Evolutionary conservation across 2,888 invertebrate species (phyloP), one percentile per base, ranked within the genome.

Genomic region (Anarsia innoxiella): DNA sequence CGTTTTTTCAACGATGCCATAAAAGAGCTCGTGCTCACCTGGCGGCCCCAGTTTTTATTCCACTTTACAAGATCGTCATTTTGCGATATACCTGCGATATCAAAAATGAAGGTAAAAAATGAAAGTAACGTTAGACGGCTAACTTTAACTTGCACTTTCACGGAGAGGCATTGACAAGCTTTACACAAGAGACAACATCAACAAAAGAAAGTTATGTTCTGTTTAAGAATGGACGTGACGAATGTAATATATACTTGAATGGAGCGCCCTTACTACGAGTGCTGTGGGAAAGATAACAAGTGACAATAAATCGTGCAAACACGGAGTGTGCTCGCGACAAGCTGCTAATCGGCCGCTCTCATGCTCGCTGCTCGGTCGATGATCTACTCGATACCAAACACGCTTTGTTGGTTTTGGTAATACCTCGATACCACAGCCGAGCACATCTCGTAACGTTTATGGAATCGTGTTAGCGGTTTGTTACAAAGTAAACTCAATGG

Each of bases 1-100:
- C 47, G 53, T 63, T 72, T 70, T 69, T 70, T 61, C 49, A 52
- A 19, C 41, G 52, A 55, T 54, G 47, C 59, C 59, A 59, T 61
- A 66, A 60, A 59, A 55, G 56, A 52, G 31, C 45, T 44, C 46
- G 42, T 44, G 8, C 4, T 37, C 35, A 58, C 57, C 64, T 60
- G 59, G 46, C 44, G 41, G 11, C 36, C 49, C 56, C 37, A 57
- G 55, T 66, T 64, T 54, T 61, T 61, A 40, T 45, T 31, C 9
- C 31, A 15, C 32, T 36, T 39, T 47, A 49, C 45, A 44, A 46
- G 46, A 51, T 52, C 38, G 48, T 47, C 42, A 56, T 54, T 52
- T 54, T 42, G 47, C 50, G 50, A 53, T 54, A 46, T 46, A 46
- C 46, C 45, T 47, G 50, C 45, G 46, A 45, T 46, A 44, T 51